Evolutionary conservation across 2,113 vertebrate species (phyloP).

Genomic region (Euleptes europaea): DNA sequence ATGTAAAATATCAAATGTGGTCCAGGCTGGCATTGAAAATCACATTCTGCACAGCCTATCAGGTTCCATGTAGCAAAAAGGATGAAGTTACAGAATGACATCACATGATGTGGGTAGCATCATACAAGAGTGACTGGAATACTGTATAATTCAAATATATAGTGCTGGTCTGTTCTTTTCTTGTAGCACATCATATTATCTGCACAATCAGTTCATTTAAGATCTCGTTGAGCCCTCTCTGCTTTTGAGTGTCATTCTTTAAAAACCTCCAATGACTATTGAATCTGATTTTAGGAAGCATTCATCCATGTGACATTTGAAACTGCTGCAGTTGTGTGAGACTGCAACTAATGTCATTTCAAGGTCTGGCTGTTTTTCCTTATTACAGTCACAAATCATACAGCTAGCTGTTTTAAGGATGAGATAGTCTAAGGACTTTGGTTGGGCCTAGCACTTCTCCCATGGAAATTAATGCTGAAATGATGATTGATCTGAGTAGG

Average conservation of each 20-base stretch:
- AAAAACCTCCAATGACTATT: not conserved
- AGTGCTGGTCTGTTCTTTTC: not conserved
- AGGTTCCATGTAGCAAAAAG: not conserved
- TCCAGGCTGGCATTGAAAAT: not conserved
- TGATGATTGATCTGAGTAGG: not conserved
- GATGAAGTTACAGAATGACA: not conserved
- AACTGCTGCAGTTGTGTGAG: slow-evolving; percentile 8
- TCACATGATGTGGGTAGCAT: too few species aligned
- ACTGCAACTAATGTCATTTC: not conserved
- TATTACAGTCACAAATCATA: slow-evolving; percentile 17
- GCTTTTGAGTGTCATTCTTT: not conserved
- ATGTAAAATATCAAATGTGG: not conserved
- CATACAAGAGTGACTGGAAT: not conserved
- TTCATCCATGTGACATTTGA: slow-evolving; percentile 6
- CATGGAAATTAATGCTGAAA: slow-evolving; percentile 15
- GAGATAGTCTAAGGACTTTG: not conserved
- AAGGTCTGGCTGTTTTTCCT: slow-evolving; percentile 14
- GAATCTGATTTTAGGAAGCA: not conserved
- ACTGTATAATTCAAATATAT: not conserved
- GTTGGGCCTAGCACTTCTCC: not conserved
- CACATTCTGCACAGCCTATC: not conserved
- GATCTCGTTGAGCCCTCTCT: not conserved
- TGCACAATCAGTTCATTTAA: not conserved
- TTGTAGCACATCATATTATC: not conserved
- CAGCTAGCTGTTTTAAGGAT: not conserved